Conservation (phyloP, 2,888 invertebrate species). For the Onthophagus sagittarius region DNA sequence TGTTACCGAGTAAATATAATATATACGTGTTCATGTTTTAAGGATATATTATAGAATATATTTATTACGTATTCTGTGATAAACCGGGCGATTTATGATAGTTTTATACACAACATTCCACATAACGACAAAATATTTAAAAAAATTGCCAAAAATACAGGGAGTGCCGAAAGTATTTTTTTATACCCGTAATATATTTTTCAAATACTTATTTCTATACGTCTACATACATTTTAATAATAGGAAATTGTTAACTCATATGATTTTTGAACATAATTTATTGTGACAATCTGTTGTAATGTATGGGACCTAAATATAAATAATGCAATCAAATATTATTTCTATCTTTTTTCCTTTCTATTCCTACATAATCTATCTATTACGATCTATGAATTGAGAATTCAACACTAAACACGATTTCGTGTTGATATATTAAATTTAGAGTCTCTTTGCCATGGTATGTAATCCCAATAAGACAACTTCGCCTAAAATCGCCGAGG, state of each 20-base stretch:
- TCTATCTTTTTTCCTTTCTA: too few relatives aligned
- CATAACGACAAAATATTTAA: background rate
- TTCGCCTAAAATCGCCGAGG: too few relatives aligned
- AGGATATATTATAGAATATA: constrained; percentile 5
- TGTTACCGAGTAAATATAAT: constrained; percentile 6
- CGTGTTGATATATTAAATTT: too few relatives aligned
- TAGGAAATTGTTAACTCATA: background rate
- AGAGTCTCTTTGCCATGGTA: too few relatives aligned
- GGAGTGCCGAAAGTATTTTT: background rate
- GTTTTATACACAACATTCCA: background rate
- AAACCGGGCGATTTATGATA: background rate
- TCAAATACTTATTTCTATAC: constrained; percentile 3
- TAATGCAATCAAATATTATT: background rate
- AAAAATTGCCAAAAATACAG: background rate
- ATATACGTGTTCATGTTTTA: constrained; percentile 6
- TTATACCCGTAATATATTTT: background rate
- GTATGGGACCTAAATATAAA: constrained; percentile 22
- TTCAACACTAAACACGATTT: too few relatives aligned
- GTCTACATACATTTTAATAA: background rate
- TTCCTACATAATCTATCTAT: too few relatives aligned
- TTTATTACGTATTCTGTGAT: constrained; percentile 11
- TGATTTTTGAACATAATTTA: constrained; percentile 11
- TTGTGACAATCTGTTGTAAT: constrained; percentile 25
- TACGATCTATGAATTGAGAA: too few relatives aligned
- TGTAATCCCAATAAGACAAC: too few relatives aligned